A percentile compares a stretch with the other conserved stretches of the same genome.
phyloP scores from a whole-genome alignment of 1,140 invertebrate species.

The Frieseomelitta varia region DNA sequence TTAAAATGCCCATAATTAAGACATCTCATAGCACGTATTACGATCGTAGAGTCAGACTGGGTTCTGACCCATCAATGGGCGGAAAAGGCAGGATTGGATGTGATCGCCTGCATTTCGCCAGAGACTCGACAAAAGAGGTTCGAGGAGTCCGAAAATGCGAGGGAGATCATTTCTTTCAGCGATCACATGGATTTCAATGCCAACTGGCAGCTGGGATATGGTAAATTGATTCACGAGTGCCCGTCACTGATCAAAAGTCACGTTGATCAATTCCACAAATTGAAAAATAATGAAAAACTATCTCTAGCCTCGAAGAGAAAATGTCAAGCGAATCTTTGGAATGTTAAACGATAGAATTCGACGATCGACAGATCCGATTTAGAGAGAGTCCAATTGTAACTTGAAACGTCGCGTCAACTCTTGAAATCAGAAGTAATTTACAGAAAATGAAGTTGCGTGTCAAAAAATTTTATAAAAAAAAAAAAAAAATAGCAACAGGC shows the following conservation, averaged over 20 bases:
- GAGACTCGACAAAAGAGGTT: not conserved
- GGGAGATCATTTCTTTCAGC: conserved; percentile 83
- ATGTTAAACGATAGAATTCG: no score
- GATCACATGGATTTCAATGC: conserved; percentile 83
- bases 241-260: not conserved
- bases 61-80: conserved; percentile 72
- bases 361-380: no score
- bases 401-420: no score
- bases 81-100: conserved; percentile 68
- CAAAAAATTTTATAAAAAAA: no score
- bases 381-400: no score
- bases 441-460: no score
- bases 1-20: no score
- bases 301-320: no score
- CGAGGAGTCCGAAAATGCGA: conserved; percentile 80
- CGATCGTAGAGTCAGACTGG: conserved; percentile 73
- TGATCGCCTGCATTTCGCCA: conserved; percentile 72
- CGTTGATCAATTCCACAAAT: not conserved
- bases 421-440: not conserved
- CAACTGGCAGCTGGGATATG: conserved; percentile 87
- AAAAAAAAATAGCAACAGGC: no score
- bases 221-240: conserved; percentile 73
- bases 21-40: not conserved
- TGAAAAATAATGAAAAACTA: no score
- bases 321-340: no score